These are phyloP conservation scores for Xerus inauris DNA, from an alignment of 2,113 vertebrate genomes.

Conservation along the genomic window DNA sequence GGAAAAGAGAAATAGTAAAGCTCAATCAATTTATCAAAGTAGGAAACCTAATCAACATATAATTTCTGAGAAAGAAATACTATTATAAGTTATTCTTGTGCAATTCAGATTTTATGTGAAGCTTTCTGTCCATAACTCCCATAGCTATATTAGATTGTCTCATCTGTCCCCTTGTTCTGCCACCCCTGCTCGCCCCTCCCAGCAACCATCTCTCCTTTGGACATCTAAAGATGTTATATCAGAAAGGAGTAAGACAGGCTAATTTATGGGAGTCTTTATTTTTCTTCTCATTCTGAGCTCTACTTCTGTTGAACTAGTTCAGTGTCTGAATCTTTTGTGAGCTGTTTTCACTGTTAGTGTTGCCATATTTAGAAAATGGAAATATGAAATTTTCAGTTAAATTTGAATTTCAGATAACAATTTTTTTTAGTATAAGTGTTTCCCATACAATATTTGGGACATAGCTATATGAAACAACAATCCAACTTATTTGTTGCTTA, in stretches of 20 bases:
- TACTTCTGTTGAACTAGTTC: not conserved
- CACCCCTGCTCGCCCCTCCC: fast-evolving
- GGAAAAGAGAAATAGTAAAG: not conserved
- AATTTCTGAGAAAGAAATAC: not conserved
- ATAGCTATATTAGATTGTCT: not conserved
- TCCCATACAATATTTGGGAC: not conserved
- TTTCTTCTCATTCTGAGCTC: not conserved
- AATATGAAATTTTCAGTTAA: not conserved
- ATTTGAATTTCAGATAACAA: constrained; percentile 12
- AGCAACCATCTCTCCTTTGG: not conserved
- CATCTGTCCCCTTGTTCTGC: fast-evolving
- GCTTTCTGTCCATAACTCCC: not conserved
- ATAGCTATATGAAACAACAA: not conserved
- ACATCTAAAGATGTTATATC: not conserved
- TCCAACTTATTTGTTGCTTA: not conserved
- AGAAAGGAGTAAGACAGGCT: not conserved
- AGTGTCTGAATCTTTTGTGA: not conserved
- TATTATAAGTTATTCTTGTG: not conserved
- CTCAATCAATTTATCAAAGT: not conserved
- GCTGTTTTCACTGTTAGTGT: not conserved
- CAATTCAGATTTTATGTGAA: not conserved
- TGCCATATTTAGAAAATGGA: not conserved
- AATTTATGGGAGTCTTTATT: not conserved
- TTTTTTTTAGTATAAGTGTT: not conserved
- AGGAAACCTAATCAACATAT: not conserved